phyloP scores from a whole-genome alignment of 2,797 vertebrate species.

The Sciurus carolinensis region DNA sequence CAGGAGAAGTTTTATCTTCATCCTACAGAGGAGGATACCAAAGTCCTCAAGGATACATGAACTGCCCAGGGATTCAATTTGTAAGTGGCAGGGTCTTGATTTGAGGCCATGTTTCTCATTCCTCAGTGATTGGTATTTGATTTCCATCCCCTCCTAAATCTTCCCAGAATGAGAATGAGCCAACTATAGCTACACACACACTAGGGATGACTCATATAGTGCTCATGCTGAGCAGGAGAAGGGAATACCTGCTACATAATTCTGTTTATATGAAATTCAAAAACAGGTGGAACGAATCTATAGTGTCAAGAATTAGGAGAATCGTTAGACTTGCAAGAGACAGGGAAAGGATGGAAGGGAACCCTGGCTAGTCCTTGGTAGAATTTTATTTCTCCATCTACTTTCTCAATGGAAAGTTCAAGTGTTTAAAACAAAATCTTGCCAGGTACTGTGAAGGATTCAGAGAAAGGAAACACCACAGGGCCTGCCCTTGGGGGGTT shows the following conservation, averaged over 20 bases:
- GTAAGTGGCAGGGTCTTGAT: background rate
- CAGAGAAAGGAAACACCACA: background rate
- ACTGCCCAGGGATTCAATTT: constrained; percentile 23
- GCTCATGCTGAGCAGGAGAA: background rate
- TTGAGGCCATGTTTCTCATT: constrained; percentile 17
- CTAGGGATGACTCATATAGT: background rate
- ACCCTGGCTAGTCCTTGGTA: background rate
- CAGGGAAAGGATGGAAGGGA: background rate
- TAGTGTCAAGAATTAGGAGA: background rate
- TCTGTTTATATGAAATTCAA: background rate
- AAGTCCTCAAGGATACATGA: constrained; percentile 4
- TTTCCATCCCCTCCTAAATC: constrained; percentile 32
- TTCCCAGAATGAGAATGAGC: constrained; percentile 39
- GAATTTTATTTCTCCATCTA: background rate
- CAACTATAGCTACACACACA: background rate
- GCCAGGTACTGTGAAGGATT: background rate
- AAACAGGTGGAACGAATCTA: background rate
- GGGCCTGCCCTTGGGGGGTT: background rate
- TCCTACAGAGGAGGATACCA: background rate
- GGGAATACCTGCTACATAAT: background rate
- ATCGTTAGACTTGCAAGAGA: background rate
- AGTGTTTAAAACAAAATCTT: constrained; percentile 3
- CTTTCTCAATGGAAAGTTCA: background rate
- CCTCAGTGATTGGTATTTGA: background rate
- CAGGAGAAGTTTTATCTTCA: constrained; percentile 42